phyloP scores from a whole-genome alignment of 1,140 invertebrate species.

The Drosophila funebris region DNA sequence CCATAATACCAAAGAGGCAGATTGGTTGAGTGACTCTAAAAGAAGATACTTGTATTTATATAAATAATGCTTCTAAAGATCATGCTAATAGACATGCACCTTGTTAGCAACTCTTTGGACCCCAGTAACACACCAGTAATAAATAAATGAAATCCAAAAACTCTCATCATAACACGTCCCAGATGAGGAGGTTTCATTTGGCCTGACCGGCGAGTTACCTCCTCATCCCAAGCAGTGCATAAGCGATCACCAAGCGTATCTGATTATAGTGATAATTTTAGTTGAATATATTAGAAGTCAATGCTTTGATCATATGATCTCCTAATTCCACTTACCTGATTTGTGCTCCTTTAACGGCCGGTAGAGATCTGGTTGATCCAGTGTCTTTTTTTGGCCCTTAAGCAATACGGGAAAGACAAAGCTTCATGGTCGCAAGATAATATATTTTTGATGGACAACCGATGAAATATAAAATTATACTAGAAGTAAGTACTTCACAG shows the following conservation, averaged over 20 bases:
- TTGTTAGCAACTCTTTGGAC: constrained; percentile 45
- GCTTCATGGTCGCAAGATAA: constrained; percentile 43
- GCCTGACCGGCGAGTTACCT: constrained; percentile 18
- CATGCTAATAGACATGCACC: constrained; percentile 6
- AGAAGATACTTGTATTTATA: not conserved
- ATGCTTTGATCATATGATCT: not conserved
- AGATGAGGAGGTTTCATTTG: constrained; percentile 49
- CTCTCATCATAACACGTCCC: constrained; percentile 33
- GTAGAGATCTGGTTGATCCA: constrained; percentile 85
- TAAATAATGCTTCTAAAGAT: not conserved
- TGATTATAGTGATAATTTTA: constrained; percentile 1
- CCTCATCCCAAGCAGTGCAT: constrained; percentile 61
- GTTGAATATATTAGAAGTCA: not conserved
- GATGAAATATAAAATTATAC: not conserved
- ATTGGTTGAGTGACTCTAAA: constrained; percentile 56
- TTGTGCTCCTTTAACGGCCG: constrained; percentile 85
- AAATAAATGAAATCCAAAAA: constrained; percentile 53
- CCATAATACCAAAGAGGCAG: constrained; percentile 56
- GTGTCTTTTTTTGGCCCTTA: constrained; percentile 84
- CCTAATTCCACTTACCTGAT: constrained; percentile 70
- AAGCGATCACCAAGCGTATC: constrained; percentile 67
- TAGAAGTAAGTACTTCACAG: not conserved
- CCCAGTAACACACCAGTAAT: constrained; percentile 36
- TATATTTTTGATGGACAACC: not conserved
- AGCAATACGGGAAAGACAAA: constrained; percentile 84